phyloP scores from a whole-genome alignment of 2,113 vertebrate species.

The Bubo scandiacus region DNA sequence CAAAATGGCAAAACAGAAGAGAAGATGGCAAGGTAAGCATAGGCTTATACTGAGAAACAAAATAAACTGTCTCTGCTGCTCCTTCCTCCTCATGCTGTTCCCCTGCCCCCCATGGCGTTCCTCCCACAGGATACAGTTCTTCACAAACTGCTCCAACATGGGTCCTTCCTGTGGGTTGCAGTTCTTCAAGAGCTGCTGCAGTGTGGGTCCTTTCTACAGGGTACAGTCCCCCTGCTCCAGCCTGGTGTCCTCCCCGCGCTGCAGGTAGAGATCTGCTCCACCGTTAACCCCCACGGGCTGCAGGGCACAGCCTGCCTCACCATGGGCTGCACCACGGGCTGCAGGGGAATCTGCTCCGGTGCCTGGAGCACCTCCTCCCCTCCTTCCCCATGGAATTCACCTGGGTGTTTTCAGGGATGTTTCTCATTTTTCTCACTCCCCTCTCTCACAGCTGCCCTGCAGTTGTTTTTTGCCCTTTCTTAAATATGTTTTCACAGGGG shows the following conservation, averaged over 20 bases:
- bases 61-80: neutral
- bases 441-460: neutral
- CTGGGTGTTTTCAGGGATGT: neutral
- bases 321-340: neutral
- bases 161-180: neutral
- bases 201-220: accelerated
- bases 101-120: accelerated
- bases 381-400: neutral
- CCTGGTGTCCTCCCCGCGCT: neutral
- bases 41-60: neutral
- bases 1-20: neutral
- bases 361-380: neutral
- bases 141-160: neutral
- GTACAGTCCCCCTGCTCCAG: neutral
- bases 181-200: neutral
- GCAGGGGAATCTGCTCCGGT: accelerated
- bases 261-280: neutral
- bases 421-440: neutral
- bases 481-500: neutral
- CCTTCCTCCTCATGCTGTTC: neutral
- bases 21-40: neutral
- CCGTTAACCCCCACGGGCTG: neutral
- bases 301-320: neutral
- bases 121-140: neutral
- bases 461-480: neutral